Base-by-base conservation (phyloP, 2,888 invertebrate species). In the Ashinkailepas kermadecensis region DNA sequence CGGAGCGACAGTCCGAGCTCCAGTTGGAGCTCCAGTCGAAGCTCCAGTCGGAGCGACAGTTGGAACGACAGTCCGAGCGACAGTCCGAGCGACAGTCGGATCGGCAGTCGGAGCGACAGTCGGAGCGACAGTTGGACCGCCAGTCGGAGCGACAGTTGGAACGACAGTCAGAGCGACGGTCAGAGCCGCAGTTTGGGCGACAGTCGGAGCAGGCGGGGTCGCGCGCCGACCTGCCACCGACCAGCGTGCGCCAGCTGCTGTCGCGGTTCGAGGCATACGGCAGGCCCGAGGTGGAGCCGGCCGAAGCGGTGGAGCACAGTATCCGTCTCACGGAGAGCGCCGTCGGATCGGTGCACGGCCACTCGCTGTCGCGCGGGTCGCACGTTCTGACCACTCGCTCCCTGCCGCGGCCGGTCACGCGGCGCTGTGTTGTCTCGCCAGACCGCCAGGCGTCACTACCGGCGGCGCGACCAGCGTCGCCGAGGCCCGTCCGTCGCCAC, bases 181-280 rank as follows among this genome's bases (percentile, higher is more conserved):
- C 39, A 4, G 39, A 12, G 39, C 25, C 15, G 15, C 25, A 12
- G 67, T 11, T 11, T 0, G 39, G 4, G 12, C 67, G 39, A 12
- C 25, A 13, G 11, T 25, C 70, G 0, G 70, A 25, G 3, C 64
- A n/a, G 18, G n/a, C 64, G 64, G 64, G n/a, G n/a, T 21, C 64
- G n/a, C 15, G 70, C 70, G 39, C 7, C 39, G 15, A 15, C 15
- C 70, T 2, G 70, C 39, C 39, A 39, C 70, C 39, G 15, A 21
- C 74, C 74, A 74, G 74, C 74, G 54, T 74, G 54, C 74, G 74
- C 54, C 74, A 74, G 74, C 56, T 74, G 74, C 54, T 74, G 18
- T 74, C 74, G 18, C 54, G 56, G 8, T 74, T 74, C 74, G 74
- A 74, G 74, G 74, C 74, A 21, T 11, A 7, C 54, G 15, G 54